These are phyloP conservation scores for Hyalella azteca DNA, from an alignment of 2,888 invertebrate species.

Conservation along the genomic window DNA sequence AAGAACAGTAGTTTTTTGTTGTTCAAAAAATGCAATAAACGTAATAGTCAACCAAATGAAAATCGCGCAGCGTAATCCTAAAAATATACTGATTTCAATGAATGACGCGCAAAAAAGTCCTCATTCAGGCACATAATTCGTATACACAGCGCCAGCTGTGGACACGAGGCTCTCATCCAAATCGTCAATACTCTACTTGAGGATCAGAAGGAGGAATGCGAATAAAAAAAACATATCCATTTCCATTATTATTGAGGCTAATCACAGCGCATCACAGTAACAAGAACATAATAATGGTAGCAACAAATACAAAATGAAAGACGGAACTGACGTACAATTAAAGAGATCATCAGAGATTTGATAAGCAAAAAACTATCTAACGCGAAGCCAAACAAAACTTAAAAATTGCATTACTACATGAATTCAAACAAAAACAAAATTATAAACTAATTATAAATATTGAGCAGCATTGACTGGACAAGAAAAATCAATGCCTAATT, in stretches of 20 bases:
- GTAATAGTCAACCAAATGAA: no score
- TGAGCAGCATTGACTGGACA: neutral
- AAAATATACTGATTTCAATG: no score
- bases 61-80: no score
- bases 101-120: no score
- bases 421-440: neutral
- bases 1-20: no score
- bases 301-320: slow-evolving; percentile 25
- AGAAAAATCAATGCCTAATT: neutral
- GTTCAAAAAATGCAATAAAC: no score
- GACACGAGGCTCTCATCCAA: no score
- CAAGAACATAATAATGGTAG: slow-evolving; percentile 23
- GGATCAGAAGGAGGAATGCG: neutral
- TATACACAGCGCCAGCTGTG: no score
- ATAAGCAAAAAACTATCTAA: neutral
- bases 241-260: slow-evolving; percentile 19
- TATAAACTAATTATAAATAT: neutral
- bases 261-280: slow-evolving; percentile 15
- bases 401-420: neutral
- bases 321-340: neutral
- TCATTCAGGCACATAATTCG: no score
- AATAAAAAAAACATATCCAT: neutral
- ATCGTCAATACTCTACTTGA: no score
- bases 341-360: slow-evolving; percentile 8
- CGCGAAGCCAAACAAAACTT: slow-evolving; percentile 1